Evolutionary conservation across 2,888 invertebrate genomes (phyloP).

Genomic region (Xylocampa areola): DNA sequence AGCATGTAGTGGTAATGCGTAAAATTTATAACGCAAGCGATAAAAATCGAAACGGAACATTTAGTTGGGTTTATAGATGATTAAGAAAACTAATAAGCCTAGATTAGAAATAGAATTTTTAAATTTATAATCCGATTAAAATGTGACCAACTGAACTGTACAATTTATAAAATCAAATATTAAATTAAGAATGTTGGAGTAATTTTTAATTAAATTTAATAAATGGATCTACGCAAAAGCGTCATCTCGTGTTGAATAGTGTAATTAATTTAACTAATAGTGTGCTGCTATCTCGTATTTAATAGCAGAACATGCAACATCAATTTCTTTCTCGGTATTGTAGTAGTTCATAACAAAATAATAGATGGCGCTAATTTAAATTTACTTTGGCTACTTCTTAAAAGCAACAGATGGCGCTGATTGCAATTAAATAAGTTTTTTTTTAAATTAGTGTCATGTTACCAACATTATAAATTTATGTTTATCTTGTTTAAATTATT

Average conservation of each 20-base stretch:
- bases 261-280: accelerated
- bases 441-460: too few relatives aligned
- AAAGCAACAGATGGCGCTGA: constrained; percentile 25
- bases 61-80: too few relatives aligned
- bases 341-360: neutral
- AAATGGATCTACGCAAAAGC: neutral
- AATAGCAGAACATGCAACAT: neutral
- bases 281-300: constrained; percentile 6
- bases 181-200: too few relatives aligned
- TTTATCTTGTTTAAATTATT: too few relatives aligned
- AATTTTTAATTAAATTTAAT: neutral
- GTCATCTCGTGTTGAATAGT: constrained; percentile 36
- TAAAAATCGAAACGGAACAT: constrained; percentile 7
- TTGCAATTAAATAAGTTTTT: too few relatives aligned
- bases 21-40: constrained; percentile 23
- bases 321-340: accelerated
- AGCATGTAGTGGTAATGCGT: constrained; percentile 10
- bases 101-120: too few relatives aligned
- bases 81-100: too few relatives aligned
- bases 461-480: too few relatives aligned
- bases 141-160: too few relatives aligned
- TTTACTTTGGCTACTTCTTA: too few relatives aligned
- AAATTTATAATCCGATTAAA: neutral
- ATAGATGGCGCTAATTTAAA: constrained; percentile 23
- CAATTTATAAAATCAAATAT: too few relatives aligned